phyloP scores from a whole-genome alignment of 2,797 vertebrate genomes.

The Heteromormyrus szaboi region DNA sequence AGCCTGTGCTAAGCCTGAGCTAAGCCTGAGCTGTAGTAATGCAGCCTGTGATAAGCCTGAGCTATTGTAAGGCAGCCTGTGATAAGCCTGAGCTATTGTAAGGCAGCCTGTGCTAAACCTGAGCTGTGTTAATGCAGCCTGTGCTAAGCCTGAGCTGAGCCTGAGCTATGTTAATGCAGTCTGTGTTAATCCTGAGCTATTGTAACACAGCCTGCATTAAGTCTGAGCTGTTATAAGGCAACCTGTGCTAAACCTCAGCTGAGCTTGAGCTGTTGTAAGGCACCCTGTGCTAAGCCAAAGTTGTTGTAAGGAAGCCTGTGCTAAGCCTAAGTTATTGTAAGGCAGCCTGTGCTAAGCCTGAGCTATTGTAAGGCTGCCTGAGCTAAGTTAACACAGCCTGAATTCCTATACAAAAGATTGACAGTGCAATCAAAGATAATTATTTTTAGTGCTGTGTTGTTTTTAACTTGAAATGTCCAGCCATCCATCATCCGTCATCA shows the following conservation, averaged over 20 bases:
- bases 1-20: background rate
- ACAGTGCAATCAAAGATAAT: background rate
- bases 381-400: background rate
- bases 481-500: background rate
- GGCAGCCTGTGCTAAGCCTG: background rate
- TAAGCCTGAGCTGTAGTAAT: background rate
- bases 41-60: background rate
- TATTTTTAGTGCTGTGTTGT: slow-evolving; percentile 2
- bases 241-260: background rate
- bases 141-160: background rate
- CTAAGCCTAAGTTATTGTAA: background rate
- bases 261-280: background rate
- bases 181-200: background rate
- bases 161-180: background rate
- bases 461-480: background rate
- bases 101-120: background rate
- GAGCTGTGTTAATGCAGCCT: background rate
- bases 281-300: background rate
- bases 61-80: background rate
- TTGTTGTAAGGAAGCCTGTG: background rate
- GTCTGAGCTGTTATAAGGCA: background rate
- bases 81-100: background rate
- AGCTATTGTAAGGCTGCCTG: background rate
- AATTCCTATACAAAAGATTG: background rate
- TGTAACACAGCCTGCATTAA: background rate